Base-by-base conservation (phyloP, 1,140 invertebrate genomes). In the Onthophagus taurus region DNA sequence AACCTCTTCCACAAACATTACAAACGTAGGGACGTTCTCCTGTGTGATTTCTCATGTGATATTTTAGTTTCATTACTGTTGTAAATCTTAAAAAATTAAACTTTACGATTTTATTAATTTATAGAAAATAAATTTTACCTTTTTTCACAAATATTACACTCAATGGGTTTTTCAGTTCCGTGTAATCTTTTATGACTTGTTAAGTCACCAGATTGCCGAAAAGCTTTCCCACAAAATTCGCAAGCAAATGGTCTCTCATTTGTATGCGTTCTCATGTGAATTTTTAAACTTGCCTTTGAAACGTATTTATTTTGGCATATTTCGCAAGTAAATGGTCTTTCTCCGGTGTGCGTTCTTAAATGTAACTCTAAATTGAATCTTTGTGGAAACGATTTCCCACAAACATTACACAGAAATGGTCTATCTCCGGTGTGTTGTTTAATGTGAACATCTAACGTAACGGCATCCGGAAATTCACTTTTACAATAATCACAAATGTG, bases 351-450 rank as follows among this genome's bases (percentile, higher is more conserved):
- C 24, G 78, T 80, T 51, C 80, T 63, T 63, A 79, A 74, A 63
- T 83, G 80, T 45, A 82, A 74, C 63, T 81, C 72, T 17, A 76
- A 60, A 52, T 77, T 76, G 31, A 74, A 75, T 50, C 76, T 74
- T 30, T 76, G 74, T 24, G 76, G 76, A 50, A 78, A 81, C 29
- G 59, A 64, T 57, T 71, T 71, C 12, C 64, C 69, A 44, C 73
- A 76, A 4, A 70, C 63, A 37, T 69, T 66, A 45, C 73, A 76
- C 7, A 64, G 49, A 48, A 68, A 68, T 0, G 70, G 71, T 42
- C 71, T 64, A 39, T 67, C 57, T 7, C 68, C 68, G 1, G 69
- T 69, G 47, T 76, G 74, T 19, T 69, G 68, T 21, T 67, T 61
- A 47, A 69, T 60, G 59, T 74, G 72, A 12, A 65, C 58, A 2